These are phyloP conservation scores for Botrylloides violaceus DNA, from an alignment of 23 tunicate genomes.

Conservation along the genomic window DNA sequence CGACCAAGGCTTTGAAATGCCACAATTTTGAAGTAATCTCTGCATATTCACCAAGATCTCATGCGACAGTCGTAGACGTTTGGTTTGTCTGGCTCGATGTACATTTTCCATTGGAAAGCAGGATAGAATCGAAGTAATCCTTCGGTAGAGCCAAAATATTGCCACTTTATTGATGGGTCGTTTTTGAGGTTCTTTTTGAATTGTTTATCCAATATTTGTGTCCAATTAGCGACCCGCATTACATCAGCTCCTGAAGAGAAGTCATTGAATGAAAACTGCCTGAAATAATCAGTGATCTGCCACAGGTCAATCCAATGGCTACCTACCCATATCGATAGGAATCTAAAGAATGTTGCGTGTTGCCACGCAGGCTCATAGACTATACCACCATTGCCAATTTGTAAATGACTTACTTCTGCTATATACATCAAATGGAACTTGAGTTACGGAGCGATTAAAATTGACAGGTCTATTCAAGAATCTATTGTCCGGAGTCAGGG, in stretches of 20 bases:
- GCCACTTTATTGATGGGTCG: slow-evolving; percentile 65
- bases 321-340: too few species aligned
- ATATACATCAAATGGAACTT: slow-evolving; percentile 86
- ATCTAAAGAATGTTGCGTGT: too few species aligned
- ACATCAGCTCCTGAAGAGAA: slow-evolving; percentile 30
- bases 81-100: slow-evolving; percentile 32
- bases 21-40: neutral
- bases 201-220: slow-evolving; percentile 44
- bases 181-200: slow-evolving; percentile 40
- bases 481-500: slow-evolving; percentile 16
- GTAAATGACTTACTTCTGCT: slow-evolving; percentile 51
- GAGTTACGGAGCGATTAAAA: slow-evolving; percentile 52
- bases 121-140: slow-evolving; percentile 89
- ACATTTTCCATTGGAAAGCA: slow-evolving; percentile 69
- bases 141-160: slow-evolving; percentile 80
- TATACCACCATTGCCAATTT: too few species aligned
- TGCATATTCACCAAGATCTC: slow-evolving; percentile 48
- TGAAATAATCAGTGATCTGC: too few species aligned
- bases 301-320: too few species aligned
- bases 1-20: neutral
- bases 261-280: too few species aligned
- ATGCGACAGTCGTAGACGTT: slow-evolving; percentile 87
- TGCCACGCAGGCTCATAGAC: too few species aligned
- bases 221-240: slow-evolving; percentile 43
- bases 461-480: slow-evolving; percentile 44